These are phyloP conservation scores for Orthonevra nobilis DNA, from an alignment of 2,888 invertebrate genomes.

Conservation along the genomic window DNA sequence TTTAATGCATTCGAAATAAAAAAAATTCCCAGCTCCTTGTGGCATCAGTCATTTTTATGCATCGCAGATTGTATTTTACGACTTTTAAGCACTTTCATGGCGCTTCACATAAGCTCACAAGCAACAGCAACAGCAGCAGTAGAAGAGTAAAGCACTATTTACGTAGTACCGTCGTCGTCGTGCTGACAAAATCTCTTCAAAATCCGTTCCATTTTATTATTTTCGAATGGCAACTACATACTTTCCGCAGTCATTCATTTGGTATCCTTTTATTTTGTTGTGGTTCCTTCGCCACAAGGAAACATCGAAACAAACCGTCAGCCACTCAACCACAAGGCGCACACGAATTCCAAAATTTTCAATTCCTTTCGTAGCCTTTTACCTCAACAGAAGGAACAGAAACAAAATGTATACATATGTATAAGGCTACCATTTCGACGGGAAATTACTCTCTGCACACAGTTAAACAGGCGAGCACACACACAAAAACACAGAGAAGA, in stretches of 20 bases:
- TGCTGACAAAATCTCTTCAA: constrained; percentile 38
- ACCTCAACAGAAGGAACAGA: constrained; percentile 6
- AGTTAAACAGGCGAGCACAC: constrained; percentile 14
- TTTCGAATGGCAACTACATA: constrained; percentile 4
- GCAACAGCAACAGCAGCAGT: neutral
- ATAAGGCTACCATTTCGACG: too few species aligned
- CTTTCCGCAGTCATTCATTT: constrained; percentile 23
- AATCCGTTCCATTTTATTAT: constrained; percentile 32
- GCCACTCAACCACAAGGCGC: constrained; percentile 37
- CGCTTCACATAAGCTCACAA: neutral
- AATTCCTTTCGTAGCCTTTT: constrained; percentile 54
- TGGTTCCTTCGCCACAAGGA: constrained; percentile 40
- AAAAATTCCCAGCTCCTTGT: constrained; percentile 15
- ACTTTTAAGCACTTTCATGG: constrained; percentile 24
- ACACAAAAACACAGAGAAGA: constrained; percentile 28
- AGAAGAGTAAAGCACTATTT: too few species aligned
- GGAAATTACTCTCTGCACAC: constrained; percentile 45
- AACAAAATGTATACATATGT: constrained; percentile 16
- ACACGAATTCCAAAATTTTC: constrained; percentile 37
- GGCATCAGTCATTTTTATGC: neutral
- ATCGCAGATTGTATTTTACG: constrained; percentile 42
- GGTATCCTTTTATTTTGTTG: constrained; percentile 43
- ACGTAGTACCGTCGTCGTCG: too few species aligned
- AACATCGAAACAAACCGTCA: neutral
- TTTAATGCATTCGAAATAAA: constrained; percentile 15